These are phyloP conservation scores for Babylonia areolata DNA, from an alignment of 1,140 invertebrate genomes.

Conservation along the genomic window DNA sequence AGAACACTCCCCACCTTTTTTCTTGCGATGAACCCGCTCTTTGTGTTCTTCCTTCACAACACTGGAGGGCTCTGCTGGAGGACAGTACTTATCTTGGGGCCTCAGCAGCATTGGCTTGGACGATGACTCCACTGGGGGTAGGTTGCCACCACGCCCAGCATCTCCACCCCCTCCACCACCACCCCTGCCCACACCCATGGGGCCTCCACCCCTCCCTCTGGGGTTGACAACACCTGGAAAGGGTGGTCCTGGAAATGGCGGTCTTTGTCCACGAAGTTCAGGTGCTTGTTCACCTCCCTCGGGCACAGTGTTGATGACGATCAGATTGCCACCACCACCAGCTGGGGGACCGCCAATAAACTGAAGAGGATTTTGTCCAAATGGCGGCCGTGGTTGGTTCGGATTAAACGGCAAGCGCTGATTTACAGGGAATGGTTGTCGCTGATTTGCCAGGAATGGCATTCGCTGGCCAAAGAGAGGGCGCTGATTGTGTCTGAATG, in stretches of 20 bases:
- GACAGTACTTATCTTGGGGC: constrained; percentile 57
- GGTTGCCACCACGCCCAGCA: not conserved
- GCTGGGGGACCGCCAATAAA: not conserved
- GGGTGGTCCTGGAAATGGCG: not conserved
- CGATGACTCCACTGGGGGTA: not conserved
- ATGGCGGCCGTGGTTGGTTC: not conserved
- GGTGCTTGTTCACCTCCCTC: not conserved
- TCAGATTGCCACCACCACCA: constrained; percentile 29
- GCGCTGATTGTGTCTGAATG: not conserved
- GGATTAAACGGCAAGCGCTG: constrained; percentile 4
- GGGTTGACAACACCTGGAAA: not conserved
- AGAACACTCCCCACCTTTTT: not conserved
- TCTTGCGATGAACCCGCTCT: constrained; percentile 21
- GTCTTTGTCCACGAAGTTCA: not conserved
- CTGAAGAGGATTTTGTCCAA: not conserved
- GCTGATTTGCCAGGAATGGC: not conserved
- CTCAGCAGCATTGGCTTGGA: constrained; percentile 47
- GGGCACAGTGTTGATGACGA: constrained; percentile 39
- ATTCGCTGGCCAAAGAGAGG: constrained; percentile 2
- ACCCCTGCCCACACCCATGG: not conserved
- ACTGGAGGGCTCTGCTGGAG: not conserved
- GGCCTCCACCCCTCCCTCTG: not conserved
- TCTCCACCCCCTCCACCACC: not conserved
- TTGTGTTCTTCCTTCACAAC: not conserved
- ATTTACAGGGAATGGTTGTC: not conserved